phyloP scores from a whole-genome alignment of 1,140 invertebrate genomes.

The Bradynema listronoti region DNA sequence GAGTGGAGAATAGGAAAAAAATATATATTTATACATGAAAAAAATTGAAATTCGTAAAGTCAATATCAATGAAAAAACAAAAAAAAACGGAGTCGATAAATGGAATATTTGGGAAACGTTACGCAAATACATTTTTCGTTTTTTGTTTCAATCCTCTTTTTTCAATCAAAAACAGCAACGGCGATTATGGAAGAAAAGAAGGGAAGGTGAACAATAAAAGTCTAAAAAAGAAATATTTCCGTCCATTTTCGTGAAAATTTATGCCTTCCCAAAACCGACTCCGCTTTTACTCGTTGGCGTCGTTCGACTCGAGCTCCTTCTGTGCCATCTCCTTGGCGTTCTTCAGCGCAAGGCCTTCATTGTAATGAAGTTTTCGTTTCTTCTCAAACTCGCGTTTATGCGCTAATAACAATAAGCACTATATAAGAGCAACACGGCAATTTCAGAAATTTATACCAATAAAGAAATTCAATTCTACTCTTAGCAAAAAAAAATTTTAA shows the following conservation, averaged over 20 bases:
- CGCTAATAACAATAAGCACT: conserved; percentile 16
- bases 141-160: not conserved
- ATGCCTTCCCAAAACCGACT: not conserved
- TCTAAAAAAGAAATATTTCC: not conserved
- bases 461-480: not conserved
- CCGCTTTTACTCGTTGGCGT: conserved; percentile 5
- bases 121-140: not conserved
- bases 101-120: too few species aligned
- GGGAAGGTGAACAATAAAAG: not conserved
- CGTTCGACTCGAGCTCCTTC: conserved; percentile 25
- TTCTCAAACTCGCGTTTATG: conserved; percentile 59
- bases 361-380: conserved; percentile 90
- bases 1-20: too few species aligned
- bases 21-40: too few species aligned
- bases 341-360: conserved; percentile 65
- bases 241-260: not conserved
- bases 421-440: not conserved
- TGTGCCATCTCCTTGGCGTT: conserved; percentile 20
- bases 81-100: too few species aligned
- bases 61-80: too few species aligned
- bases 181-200: conserved; percentile 1
- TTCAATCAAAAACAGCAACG: conserved; percentile 4
- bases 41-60: too few species aligned
- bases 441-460: not conserved
- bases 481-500: too few species aligned